phyloP scores from a whole-genome alignment of 1,140 invertebrate genomes.

The Gryon sp. region DNA sequence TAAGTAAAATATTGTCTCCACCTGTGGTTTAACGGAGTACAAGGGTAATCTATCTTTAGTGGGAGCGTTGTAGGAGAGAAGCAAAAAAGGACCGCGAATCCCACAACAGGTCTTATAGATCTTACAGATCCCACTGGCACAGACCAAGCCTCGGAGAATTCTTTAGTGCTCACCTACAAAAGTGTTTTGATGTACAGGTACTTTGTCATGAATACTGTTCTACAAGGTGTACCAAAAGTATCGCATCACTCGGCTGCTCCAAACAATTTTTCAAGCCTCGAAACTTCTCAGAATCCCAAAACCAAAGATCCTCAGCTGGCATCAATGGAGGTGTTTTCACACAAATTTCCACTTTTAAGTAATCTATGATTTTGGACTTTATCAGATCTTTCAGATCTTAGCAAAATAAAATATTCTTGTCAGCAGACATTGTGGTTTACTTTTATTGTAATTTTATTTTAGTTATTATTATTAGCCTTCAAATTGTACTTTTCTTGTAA shows the following conservation, averaged over 20 bases:
- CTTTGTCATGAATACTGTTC: constrained; percentile 29
- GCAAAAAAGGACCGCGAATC: constrained; percentile 48
- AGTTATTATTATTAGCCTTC: too few relatives aligned
- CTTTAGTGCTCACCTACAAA: constrained; percentile 45
- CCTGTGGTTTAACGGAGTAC: constrained; percentile 44
- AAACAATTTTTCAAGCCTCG: constrained; percentile 6
- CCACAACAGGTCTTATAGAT: constrained; percentile 62
- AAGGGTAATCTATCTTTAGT: constrained; percentile 46
- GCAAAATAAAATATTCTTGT: too few relatives aligned
- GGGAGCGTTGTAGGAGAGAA: constrained; percentile 22
- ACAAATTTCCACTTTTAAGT: too few relatives aligned
- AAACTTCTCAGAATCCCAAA: constrained; percentile 10
- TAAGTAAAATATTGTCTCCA: constrained; percentile 47
- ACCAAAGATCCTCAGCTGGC: too few relatives aligned
- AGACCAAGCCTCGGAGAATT: constrained; percentile 50
- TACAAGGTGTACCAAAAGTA: constrained; percentile 54
- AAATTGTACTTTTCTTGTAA: too few relatives aligned
- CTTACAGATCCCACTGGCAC: constrained; percentile 35
- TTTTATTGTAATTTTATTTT: too few relatives aligned
- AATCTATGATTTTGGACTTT: too few relatives aligned
- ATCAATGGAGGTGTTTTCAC: too few relatives aligned
- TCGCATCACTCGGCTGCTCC: constrained; percentile 15
- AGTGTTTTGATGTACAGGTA: constrained; percentile 63
- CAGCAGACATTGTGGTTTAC: too few relatives aligned
- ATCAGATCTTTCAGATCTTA: too few relatives aligned